Evolutionary conservation across 2,797 vertebrate genomes (phyloP).

Genomic region (Aulostomus chinensis): DNA sequence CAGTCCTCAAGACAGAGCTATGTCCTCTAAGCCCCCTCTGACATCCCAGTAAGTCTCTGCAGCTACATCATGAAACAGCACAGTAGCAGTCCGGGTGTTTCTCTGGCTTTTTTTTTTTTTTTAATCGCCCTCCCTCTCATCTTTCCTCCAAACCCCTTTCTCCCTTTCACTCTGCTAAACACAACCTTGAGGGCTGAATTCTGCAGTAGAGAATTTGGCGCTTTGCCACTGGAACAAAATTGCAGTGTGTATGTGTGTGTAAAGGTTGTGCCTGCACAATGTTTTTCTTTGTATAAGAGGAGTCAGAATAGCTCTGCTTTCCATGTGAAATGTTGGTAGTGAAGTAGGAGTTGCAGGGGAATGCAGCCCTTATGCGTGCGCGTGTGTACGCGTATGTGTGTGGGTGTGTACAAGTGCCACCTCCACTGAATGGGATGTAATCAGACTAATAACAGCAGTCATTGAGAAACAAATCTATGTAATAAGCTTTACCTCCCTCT

Average conservation of each 20-base stretch:
- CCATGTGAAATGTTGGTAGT: conserved; percentile 15
- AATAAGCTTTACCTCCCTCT: conserved; percentile 36
- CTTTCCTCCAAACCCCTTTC: conserved; percentile 13
- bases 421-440: conserved; percentile 35
- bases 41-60: conserved; percentile 15
- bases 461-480: conserved; percentile 32
- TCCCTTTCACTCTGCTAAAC: conserved; percentile 57
- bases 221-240: conserved; percentile 48
- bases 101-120: too few relatives aligned
- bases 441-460: conserved; percentile 27
- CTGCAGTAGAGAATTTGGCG: conserved; percentile 66
- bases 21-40: neutral
- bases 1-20: conserved; percentile 2
- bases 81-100: conserved; percentile 28
- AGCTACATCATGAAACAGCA: conserved; percentile 15
- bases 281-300: conserved; percentile 9
- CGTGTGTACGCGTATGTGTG: neutral
- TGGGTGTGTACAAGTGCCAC: conserved; percentile 5
- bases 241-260: conserved; percentile 20
- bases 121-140: conserved; percentile 17
- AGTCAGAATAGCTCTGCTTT: conserved; percentile 15
- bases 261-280: conserved; percentile 33
- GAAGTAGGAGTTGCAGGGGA: conserved; percentile 10
- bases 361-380: neutral
- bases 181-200: conserved; percentile 69